Percentiles rank a stretch among this genome's conserved stretches.
Conservation (phyloP, 1,140 invertebrate genomes). For the Trachymyrmex septentrionalis region DNA sequence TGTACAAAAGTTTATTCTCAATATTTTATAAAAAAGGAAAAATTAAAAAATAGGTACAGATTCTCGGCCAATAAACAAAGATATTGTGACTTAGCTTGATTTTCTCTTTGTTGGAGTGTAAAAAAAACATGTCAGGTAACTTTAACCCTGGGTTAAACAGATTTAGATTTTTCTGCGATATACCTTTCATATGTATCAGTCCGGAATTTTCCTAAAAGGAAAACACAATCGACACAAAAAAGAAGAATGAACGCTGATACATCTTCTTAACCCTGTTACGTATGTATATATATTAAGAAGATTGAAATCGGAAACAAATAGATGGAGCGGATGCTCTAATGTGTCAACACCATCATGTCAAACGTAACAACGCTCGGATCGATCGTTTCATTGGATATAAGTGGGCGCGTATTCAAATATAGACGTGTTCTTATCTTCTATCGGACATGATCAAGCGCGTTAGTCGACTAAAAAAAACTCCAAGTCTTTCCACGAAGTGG, state of each 20-base stretch:
- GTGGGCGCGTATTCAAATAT: slow-evolving; percentile 17
- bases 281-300: background rate
- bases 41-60: no score
- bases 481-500: background rate
- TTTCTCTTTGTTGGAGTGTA: no score
- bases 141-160: background rate
- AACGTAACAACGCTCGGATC: background rate
- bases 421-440: slow-evolving; percentile 12
- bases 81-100: no score
- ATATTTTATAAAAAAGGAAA: no score
- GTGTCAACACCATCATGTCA: slow-evolving; percentile 31
- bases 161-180: background rate
- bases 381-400: slow-evolving; percentile 1
- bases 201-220: background rate
- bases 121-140: no score
- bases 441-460: background rate
- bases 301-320: background rate
- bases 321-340: background rate
- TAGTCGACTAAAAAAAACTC: background rate
- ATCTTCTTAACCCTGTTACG: no score
- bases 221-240: background rate
- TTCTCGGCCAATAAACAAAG: no score
- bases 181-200: background rate
- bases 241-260: no score
- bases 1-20: no score